Evolutionary conservation across 2,888 invertebrate genomes (phyloP), one percentile per base, ranked within the genome.

Genomic region (Callosobruchus maculatus): DNA sequence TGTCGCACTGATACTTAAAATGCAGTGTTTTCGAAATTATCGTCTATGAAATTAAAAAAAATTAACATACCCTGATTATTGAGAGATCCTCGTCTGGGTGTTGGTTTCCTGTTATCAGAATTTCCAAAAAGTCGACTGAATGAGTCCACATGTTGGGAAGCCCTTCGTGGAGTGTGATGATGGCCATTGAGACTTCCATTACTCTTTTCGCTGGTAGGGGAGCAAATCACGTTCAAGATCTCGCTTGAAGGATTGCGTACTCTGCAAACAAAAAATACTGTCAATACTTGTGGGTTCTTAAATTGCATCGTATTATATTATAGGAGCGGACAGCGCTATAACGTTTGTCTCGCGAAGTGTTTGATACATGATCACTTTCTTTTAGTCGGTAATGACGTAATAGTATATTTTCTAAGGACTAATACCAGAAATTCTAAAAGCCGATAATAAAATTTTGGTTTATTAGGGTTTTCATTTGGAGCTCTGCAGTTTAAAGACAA

Each of bases 191-290:
- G 49, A 49, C 49, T 49, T 18, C 83, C 82, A 71, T 82, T 82
- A 20, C 79, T 73, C 74, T 78, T 78, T 21, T 72, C 76, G 20
- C 75, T 70, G 66, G 74, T 22, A 4, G 85, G 83, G 30, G 86
- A 82, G 77, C 84, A 83, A 67, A 87, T 74, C 21, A 87, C 87
- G 74, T 85, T 86, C 80, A 86, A 85, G 77, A 87, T 87, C 77
- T 87, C 87, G 74, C 86, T 87, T 73, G 85, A 83, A 72, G 85
- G 86, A 77, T 87, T 87, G 78, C 86, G 84, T 66, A 87, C 86
- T 78, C 87, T 87, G 83, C 18, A 86, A 86, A 73, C 77, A 78
- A 81, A 80, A 74, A 68, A 66, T 7, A 67, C 69, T 30, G 7
- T 26, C 26, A 26, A 26, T 26, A 26, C 26, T 26, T 2, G 26